phyloP scores from a whole-genome alignment of 1,140 invertebrate species.

The Scylla paramamosain region DNA sequence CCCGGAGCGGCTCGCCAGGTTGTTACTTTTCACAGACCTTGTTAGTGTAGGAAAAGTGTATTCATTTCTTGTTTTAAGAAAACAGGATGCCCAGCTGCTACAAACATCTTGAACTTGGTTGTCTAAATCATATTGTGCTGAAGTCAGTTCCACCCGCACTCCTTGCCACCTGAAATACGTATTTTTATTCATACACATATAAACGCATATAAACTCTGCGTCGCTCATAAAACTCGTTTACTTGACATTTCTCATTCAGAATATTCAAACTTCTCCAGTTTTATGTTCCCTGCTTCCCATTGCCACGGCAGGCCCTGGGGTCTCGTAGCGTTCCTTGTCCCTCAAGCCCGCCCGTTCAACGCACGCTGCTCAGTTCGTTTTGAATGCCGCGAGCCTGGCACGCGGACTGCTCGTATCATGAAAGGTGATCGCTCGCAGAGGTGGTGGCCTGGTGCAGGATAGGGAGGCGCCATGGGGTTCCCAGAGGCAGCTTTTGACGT shows the following conservation, averaged over 20 bases:
- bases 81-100: neutral
- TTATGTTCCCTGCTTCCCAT: neutral
- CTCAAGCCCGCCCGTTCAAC: neutral
- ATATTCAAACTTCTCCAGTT: neutral
- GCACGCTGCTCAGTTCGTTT: neutral
- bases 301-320: neutral
- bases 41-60: neutral
- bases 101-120: neutral
- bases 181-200: neutral
- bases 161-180: neutral
- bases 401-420: neutral
- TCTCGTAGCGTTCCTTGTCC: neutral
- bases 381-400: neutral
- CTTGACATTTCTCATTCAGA: neutral
- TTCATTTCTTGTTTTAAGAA: neutral
- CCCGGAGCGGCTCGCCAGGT: neutral
- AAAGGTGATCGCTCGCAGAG: neutral
- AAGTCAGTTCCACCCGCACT: neutral
- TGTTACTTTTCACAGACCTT: neutral
- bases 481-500: neutral
- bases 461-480: neutral
- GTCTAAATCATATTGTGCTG: neutral
- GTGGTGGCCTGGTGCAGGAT: neutral
- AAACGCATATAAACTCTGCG: neutral
- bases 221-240: neutral